Evolutionary conservation across 1,140 invertebrate species (phyloP), one percentile per base, ranked within the genome.

Genomic region (Adoxophyes honmai): DNA sequence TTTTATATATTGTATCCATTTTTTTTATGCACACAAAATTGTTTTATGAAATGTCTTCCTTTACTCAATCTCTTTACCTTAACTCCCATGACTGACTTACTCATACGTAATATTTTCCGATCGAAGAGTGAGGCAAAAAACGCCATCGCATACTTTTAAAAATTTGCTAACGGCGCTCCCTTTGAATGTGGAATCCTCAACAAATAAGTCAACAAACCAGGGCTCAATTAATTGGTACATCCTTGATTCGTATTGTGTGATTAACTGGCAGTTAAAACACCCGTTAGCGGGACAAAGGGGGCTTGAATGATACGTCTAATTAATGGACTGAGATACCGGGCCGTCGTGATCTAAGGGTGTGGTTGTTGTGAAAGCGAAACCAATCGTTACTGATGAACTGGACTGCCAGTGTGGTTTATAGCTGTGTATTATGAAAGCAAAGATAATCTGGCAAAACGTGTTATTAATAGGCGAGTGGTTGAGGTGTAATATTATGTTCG

Each of bases 341-440:
- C 42, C 42, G 42, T 18, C 28, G 42, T 48, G 42, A 48, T 48
- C 42, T 48, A 48, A 48, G 42, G 42, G 42, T 21, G 42, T 18
- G 42, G 42, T 48, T 18, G 21, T 16, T 48, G 42, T 48, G 42
- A 48, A 48, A 48, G 42, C 42, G 42, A 48, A 48, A 48, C 42
- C 28, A 48, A 48, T 48, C 42, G 42, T 48, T 28, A 18, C 28
- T 11, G 42, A 48, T 48, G 42, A 48, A 33, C 42, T 48, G 42
- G 42, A 48, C 42, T 28, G 21, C 42, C 18, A 48, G 42, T 16
- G 21, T 28, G 21, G 21, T 48, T 48, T 48, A 48, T 38, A 48
- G 18, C 18, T 28, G 21, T 48, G 18, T 16, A 9, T 48, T 44
- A 44, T 44, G 39, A 44, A 44, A 44, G 39, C 39, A 28, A 28